phyloP scores from a whole-genome alignment of 2,888 invertebrate species.

The Plutella xylostella region DNA sequence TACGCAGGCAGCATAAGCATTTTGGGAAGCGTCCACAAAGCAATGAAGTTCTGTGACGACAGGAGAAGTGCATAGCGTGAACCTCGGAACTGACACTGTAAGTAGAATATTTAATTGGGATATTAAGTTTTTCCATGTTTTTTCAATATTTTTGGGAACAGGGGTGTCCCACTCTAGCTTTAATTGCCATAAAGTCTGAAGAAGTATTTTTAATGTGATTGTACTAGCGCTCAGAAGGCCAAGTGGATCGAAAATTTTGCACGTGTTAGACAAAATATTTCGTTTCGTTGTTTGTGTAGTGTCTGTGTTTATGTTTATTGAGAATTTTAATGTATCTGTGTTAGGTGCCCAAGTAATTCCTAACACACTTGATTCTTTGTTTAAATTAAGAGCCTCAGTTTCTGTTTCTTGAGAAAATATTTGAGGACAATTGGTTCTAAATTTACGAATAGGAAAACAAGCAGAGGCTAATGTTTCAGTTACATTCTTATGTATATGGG shows the following conservation, averaged over 20 bases:
- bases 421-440: slow-evolving; percentile 1
- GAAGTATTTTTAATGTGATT: slow-evolving; percentile 4
- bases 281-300: slow-evolving; percentile 16
- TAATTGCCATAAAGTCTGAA: slow-evolving; percentile 10
- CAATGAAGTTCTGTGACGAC: slow-evolving; percentile 7
- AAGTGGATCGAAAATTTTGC: slow-evolving; percentile 10
- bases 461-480: background rate
- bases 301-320: too few relatives aligned
- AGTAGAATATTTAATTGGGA: background rate
- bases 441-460: slow-evolving; percentile 14
- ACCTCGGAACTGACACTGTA: slow-evolving; percentile 1
- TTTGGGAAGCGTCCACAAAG: slow-evolving; percentile 11
- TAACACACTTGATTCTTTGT: slow-evolving; percentile 11
- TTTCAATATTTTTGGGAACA: slow-evolving; percentile 7
- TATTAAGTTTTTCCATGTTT: slow-evolving; percentile 6
- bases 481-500: slow-evolving; percentile 4
- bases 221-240: slow-evolving; percentile 9
- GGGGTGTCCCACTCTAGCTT: slow-evolving; percentile 10
- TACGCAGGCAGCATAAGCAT: slow-evolving; percentile 12
- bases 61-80: slow-evolving; percentile 5
- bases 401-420: background rate
- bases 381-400: too few relatives aligned
- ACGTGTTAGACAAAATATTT: background rate
- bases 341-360: slow-evolving; percentile 17
- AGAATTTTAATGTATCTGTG: slow-evolving; percentile 15